These are phyloP conservation scores for Muscicapa comitata DNA, from an alignment of 2,797 vertebrate genomes.

Conservation along the genomic window DNA sequence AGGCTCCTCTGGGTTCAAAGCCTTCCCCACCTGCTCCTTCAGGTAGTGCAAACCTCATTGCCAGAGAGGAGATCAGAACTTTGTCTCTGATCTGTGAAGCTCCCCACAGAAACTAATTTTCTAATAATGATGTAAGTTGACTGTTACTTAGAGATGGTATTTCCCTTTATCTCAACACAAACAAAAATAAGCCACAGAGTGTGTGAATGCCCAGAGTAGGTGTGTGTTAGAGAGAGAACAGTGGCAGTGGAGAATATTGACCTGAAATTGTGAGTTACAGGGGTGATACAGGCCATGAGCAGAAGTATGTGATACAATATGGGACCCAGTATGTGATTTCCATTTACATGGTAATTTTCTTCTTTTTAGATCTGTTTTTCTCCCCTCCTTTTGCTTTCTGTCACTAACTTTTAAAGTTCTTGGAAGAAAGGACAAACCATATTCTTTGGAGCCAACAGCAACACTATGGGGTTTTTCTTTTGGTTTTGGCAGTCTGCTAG, in stretches of 20 bases:
- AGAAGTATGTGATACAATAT: neutral
- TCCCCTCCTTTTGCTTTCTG: neutral
- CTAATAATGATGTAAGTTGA: neutral
- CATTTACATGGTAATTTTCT: conserved; percentile 19
- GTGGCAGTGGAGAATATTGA: neutral
- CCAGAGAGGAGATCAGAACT: neutral
- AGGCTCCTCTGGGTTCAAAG: neutral
- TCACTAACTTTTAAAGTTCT: conserved; percentile 17
- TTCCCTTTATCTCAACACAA: neutral
- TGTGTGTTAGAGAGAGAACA: neutral
- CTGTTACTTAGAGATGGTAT: neutral
- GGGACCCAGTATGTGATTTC: neutral
- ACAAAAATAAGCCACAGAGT: neutral
- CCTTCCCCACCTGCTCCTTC: neutral
- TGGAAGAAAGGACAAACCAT: conserved; percentile 4
- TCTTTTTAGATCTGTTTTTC: neutral
- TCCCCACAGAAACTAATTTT: neutral
- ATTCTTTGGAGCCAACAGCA: conserved; percentile 35
- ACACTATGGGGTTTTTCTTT: conserved; percentile 14
- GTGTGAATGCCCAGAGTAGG: neutral
- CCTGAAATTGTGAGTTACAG: neutral
- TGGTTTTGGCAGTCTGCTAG: conserved; percentile 48
- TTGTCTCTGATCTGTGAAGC: neutral
- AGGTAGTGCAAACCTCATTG: neutral
- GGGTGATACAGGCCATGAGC: neutral